Evolutionary conservation across 2,888 invertebrate species (phyloP), one percentile per base, ranked within the genome.

Genomic region (Ectropis crepuscularia): DNA sequence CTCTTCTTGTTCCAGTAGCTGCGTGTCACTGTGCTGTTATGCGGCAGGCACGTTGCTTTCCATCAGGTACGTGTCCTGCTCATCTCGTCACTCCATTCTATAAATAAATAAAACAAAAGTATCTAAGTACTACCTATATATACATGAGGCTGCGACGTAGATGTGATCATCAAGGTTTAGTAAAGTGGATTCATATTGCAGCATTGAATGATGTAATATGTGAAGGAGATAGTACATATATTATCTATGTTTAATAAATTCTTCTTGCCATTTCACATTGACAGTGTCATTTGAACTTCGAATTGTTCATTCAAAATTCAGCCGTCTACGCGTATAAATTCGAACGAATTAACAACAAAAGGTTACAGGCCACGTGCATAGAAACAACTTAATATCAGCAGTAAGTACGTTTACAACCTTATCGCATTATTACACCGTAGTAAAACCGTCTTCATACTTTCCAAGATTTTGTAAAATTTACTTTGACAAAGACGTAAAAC

Each of bases 311-410:
- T 51, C 28, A 46, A 59, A 46, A 28, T 45, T 16, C 50, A 4
- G n/a, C 43, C 45, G n/a, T 49, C n/a, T 37, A 8, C 28, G 43
- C 36, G 36, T 45, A 16, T 51, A 2, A 46, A 60, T 61, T 49
- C 12, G 50, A 50, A 45, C 6, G 36, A 50, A 55, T 46, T 28
- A 55, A 36, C 47, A 9, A 43, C 61, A 9, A 48, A 39, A 53
- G 53, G 43, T 54, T 53, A 41, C 53, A 53, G 37, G 53, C 42
- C 60, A 53, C 48, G 60, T 61, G 60, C 48, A 43, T 48, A 38
- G 9, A 48, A 38, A 49, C 54, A 54, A 42, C 11, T n/a, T 6
- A 28, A 43, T 5, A 47, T 46, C 38, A 39, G 41, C 57, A 37
- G 4, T 7, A 6, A 6, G 11, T 10, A 37, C 1, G 9, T 53